Base-by-base conservation (phyloP, 2,113 vertebrate genomes). In the Andinoacara biseriatus region DNA sequence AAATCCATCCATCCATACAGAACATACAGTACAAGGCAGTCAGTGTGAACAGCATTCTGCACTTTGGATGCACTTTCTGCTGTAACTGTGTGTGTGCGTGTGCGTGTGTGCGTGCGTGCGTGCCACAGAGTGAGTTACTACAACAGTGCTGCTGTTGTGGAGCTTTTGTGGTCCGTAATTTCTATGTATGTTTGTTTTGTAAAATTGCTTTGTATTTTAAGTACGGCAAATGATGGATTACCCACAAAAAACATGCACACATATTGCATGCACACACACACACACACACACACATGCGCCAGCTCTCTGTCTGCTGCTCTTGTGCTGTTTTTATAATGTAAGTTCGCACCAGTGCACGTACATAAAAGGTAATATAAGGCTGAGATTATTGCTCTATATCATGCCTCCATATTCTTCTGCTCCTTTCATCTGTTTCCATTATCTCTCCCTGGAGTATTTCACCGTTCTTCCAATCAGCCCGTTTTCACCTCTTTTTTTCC, bases 371-470 rank as follows among this genome's bases (percentile, higher is more conserved):
- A 24, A 81, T 86, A 80, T 90, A 79, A 58, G 74, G 80, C 86
- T 84, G 33, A 17, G 63, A 81, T 79, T 56, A 81, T 85, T 86
- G 75, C 80, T 85, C 82, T 72, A 58, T 81, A 75, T 90, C 79
- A 83, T 58, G 58, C 58, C 75, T 58, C 43, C 52, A 14, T 65
- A 86, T 90, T 83, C 54, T 76, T 80, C 82, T 81, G 5, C 80
- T 81, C 60, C 77, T 91, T 87, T 84, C 87, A 88, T 90, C 82
- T 87, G 46, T 85, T 90, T 92, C 83, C 86, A 89, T 87, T 91
- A 89, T 90, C 87, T 80, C 60, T 81, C 78, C 83, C 77, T 9
- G 22, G 81, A 87, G 85, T 78, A 62, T 85, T 87, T 29, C 81
- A 74, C 78, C 60, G 83, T 88, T 82, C 35, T 31, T 80, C 74